Evolutionary conservation across 2,797 vertebrate species (phyloP).

Genomic region (Lacerta viridis): DNA sequence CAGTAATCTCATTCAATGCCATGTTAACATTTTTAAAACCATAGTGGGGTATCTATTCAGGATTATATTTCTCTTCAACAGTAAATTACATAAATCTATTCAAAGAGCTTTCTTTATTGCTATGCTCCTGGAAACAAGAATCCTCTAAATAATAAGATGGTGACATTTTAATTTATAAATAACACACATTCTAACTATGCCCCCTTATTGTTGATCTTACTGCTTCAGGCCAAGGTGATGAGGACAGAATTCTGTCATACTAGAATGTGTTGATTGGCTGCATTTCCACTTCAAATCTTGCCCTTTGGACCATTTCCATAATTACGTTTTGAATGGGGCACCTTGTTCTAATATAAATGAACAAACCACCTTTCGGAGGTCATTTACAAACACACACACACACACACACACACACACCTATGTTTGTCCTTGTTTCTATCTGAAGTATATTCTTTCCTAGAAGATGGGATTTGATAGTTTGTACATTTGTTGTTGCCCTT

Average conservation of each 20-base stretch:
- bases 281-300: slow-evolving; percentile 33
- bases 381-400: not conserved
- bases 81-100: slow-evolving; percentile 41
- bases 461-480: not conserved
- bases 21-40: slow-evolving; percentile 54
- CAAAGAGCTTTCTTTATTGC: slow-evolving; percentile 43
- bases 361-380: rapidly evolving
- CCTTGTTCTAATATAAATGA: slow-evolving; percentile 11
- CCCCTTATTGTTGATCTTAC: slow-evolving; percentile 23
- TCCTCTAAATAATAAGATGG: slow-evolving; percentile 43
- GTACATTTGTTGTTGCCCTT: not conserved
- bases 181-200: not conserved
- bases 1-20: slow-evolving; percentile 46
- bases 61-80: slow-evolving; percentile 51
- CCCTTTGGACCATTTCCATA: not conserved
- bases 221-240: slow-evolving; percentile 7
- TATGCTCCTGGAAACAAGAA: slow-evolving; percentile 47
- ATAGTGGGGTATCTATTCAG: slow-evolving; percentile 40
- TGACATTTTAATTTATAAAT: slow-evolving; percentile 54
- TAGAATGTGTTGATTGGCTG: not conserved
- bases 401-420: not conserved
- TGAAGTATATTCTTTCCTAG: not conserved
- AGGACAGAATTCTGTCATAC: slow-evolving; percentile 5
- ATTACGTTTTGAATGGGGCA: slow-evolving; percentile 8
- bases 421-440: not conserved